Conservation (phyloP, 2,113 vertebrate species). For the Hippocampus comes region DNA sequence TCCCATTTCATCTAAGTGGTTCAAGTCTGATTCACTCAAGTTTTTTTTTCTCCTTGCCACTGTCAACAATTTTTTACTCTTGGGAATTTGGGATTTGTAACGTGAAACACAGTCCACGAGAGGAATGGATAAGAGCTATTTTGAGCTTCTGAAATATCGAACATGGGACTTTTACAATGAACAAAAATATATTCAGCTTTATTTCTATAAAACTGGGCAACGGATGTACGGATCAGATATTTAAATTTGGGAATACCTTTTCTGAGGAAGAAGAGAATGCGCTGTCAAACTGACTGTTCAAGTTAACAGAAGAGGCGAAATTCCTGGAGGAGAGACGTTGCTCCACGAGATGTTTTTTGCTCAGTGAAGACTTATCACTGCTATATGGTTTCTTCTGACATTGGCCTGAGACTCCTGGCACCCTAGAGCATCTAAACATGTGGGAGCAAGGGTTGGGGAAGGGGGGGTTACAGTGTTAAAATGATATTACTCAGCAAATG, state of each 20-base stretch:
- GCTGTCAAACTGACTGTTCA: constrained; percentile 72
- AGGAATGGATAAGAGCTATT: no score
- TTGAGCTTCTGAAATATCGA: no score
- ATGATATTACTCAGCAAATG: not conserved
- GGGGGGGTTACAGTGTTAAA: no score
- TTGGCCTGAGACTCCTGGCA: constrained; percentile 28
- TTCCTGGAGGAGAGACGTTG: constrained; percentile 65
- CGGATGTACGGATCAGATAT: not conserved
- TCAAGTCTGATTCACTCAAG: no score
- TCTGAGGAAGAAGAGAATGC: constrained; percentile 64
- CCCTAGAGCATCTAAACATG: constrained; percentile 2
- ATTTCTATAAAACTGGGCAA: not conserved
- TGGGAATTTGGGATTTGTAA: no score
- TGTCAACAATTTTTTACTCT: no score
- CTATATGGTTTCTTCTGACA: constrained; percentile 66
- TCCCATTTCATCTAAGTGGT: no score
- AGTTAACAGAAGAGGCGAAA: constrained; percentile 67
- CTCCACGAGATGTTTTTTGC: constrained; percentile 63
- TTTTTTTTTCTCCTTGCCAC: no score
- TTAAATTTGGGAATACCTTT: constrained; percentile 69
- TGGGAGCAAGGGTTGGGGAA: no score
- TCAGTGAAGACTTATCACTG: constrained; percentile 66
- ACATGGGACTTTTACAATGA: no score
- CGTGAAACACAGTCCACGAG: no score
- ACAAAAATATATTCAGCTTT: not conserved